A percentile compares a stretch with the other conserved stretches of the same genome.
phyloP scores from a whole-genome alignment of 1,140 invertebrate species.

The Drosophila nebulosa region DNA sequence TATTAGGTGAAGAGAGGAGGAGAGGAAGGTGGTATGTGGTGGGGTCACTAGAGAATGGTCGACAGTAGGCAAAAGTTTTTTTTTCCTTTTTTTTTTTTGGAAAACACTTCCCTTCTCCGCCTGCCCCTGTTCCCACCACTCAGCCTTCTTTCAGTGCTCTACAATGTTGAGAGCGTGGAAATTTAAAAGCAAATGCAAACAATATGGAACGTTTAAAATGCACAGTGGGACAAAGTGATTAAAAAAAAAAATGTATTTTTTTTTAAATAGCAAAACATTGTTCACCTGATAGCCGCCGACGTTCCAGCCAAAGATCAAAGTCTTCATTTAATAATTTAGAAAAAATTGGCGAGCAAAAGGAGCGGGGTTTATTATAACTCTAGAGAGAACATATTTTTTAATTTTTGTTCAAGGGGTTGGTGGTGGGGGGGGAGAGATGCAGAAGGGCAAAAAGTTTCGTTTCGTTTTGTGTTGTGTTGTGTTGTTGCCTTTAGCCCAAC shows the following conservation, averaged over 20 bases:
- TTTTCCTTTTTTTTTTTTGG: conserved; percentile 30
- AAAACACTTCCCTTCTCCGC: too few species aligned
- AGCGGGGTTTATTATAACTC: background rate
- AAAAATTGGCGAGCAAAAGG: background rate
- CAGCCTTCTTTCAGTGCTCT: conserved; percentile 18
- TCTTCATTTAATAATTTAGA: background rate
- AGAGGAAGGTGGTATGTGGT: background rate
- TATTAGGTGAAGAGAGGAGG: background rate
- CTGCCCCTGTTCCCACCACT: too few species aligned
- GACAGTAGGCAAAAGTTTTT: conserved; percentile 55
- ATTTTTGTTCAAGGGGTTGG: background rate
- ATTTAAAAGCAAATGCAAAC: conserved; percentile 70
- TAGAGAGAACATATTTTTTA: background rate
- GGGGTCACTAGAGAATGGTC: conserved; percentile 1
- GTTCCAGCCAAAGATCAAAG: background rate
- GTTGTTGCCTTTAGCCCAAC: background rate
- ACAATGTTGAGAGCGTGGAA: conserved; percentile 53
- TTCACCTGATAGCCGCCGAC: background rate
- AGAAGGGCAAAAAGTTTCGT: background rate
- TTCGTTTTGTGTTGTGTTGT: background rate
- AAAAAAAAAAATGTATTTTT: background rate
- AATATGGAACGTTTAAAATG: conserved; percentile 65
- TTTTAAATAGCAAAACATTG: background rate
- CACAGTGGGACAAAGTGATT: conserved; percentile 44
- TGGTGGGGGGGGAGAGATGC: background rate